Conservation (phyloP, 2,888 invertebrate genomes). For the Resseliella maxima region DNA sequence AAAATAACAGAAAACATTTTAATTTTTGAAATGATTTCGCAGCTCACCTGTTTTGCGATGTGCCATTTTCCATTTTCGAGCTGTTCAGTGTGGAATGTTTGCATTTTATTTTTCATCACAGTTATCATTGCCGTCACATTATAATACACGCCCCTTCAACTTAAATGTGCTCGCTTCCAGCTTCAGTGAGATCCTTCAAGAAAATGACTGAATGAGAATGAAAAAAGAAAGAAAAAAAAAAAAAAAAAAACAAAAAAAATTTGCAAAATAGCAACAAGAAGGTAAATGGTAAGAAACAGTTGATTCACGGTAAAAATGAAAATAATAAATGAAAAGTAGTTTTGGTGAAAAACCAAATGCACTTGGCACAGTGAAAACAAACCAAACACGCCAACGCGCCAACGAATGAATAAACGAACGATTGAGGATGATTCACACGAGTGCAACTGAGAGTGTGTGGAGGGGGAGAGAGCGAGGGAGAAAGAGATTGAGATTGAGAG, state of each 20-base stretch:
- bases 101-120: constrained; percentile 18
- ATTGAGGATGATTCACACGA: too few species aligned
- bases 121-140: not conserved
- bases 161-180: not conserved
- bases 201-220: not conserved
- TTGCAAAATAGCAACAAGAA: not conserved
- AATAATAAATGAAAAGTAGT: not conserved
- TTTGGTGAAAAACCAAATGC: not conserved
- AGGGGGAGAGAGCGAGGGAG: not conserved
- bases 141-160: not conserved
- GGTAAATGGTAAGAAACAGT: not conserved
- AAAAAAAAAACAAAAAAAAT: not conserved
- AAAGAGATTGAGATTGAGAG: too few species aligned
- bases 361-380: not conserved
- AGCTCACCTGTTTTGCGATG: constrained; percentile 34
- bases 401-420: too few species aligned
- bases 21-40: constrained; percentile 20
- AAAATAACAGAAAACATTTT: constrained; percentile 7
- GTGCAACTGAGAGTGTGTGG: not conserved
- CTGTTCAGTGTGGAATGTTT: not conserved
- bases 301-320: not conserved
- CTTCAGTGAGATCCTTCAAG: too few species aligned
- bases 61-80: not conserved
- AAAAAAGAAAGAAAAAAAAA: not conserved
- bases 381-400: not conserved